Evolutionary conservation across 2,797 vertebrate species (phyloP), one percentile per base, ranked within the genome.

Genomic region (Steatocranus sp.): DNA sequence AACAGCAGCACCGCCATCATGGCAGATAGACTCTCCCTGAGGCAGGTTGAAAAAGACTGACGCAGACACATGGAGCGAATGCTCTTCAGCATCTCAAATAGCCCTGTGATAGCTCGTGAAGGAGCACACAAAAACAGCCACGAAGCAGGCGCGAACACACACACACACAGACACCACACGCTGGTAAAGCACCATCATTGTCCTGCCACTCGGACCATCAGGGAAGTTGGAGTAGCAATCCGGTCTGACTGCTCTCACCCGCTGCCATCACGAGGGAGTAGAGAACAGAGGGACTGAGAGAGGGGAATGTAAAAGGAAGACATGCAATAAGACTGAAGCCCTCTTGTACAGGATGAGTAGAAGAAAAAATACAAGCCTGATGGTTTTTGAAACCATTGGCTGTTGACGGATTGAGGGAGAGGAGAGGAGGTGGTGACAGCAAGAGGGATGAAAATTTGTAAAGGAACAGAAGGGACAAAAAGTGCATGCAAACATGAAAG

Each of bases 1-100:
- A 83, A 54, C 85, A 86, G 76, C 83, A 70, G 20, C 78, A 53
- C 14, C 56, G 14, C 23, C 66, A 84, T 74, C 74, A 48, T n/a
- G 76, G 85, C 84, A 84, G 83, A 90, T 8, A 74, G 75, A 85
- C 81, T 54, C 78, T 89, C 88, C 88, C 93, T 2, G 50, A 87
- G 88, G 91, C 88, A 23, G 81, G 82, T 61, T 75, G 76, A 86
- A 83, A 36, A 78, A 82, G 86, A 79, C 85, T 81, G 88, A 77
- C 56, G 79, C 80, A 87, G 88, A 86, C 75, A 73, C 86, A 77
- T 66, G 53, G 76, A 85, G 78, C 81, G 74, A 76, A 82, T n/a
- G 23, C 80, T 85, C 85, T 86, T 86, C 80, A 86, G 88, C 88
- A 85, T 93, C 84, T 87, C 87, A 92, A 92, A 93, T 48, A 90